Evolutionary conservation across 2,797 vertebrate genomes (phyloP), one percentile per base, ranked within the genome.

Genomic region (Myiotriccus ornatus): DNA sequence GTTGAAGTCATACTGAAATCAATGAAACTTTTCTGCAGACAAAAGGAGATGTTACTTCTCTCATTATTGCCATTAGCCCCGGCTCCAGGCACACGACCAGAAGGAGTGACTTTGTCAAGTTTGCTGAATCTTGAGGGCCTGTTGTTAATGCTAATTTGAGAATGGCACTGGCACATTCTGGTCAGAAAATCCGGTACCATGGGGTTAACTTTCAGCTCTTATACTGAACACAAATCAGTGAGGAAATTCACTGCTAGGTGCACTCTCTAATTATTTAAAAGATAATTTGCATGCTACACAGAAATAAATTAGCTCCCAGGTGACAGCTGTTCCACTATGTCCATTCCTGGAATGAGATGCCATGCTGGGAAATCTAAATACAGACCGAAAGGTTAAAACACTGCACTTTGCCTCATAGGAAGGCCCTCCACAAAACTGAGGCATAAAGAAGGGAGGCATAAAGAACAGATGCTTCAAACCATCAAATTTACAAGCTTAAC

Each of bases 301-400:
- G 93, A 96, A 96, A 76, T 95, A 97, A 97, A 97, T 96, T 85
- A 96, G 96, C 85, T 97, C 96, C 94, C 91, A 95, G 96, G 94
- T 97, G 96, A 95, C 96, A 95, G 94, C 91, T 94, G 92, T 91
- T 95, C 83, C 63, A 53, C 93, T 60, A 78, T 74, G 87, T 84
- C 95, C 74, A 71, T 94, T 96, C 84, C 84, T 94, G 95, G 90
- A 96, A 97, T 27, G 30, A 75, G 89, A 63, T 78, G 59, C 76
- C 81, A 84, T 43, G 84, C 86, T 82, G 87, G 43, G 84, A 87
- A 93, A 92, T 84, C 77, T 89, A 89, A 96, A 95, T 91, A 85
- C 57, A 94, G 92, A 86, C 67, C 84, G 64, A 89, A 64, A 90
- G 83, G 94, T 83, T 84, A 91, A 76, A 93, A 64, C 49, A 30